These are phyloP conservation scores for Xenops minutus DNA, from an alignment of 2,797 vertebrate species.

Conservation along the genomic window DNA sequence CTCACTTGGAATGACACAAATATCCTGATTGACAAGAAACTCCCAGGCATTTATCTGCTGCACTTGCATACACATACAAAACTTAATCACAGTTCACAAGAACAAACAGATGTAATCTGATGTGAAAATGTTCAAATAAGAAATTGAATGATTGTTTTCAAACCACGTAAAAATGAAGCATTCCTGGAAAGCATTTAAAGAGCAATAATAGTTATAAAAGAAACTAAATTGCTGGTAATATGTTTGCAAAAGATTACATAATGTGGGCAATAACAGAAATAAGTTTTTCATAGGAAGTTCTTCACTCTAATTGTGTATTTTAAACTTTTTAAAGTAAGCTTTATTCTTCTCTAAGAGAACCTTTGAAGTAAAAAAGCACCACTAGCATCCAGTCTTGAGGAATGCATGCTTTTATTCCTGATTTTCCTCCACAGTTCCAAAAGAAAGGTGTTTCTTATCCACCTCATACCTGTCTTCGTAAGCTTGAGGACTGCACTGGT, in stretches of 20 bases:
- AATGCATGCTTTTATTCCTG: neutral
- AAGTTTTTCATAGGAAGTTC: neutral
- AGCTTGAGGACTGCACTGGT: slow-evolving; percentile 79
- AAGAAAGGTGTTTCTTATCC: neutral
- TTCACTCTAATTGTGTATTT: neutral
- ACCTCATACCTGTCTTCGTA: slow-evolving; percentile 89
- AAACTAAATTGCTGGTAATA: neutral
- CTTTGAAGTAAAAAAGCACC: neutral
- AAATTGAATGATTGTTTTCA: neutral
- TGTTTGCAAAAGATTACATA: neutral
- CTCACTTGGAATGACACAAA: neutral
- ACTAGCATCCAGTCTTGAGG: neutral
- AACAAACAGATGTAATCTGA: neutral
- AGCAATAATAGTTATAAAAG: neutral
- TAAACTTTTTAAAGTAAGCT: neutral
- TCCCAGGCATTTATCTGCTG: neutral
- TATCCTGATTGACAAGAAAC: neutral
- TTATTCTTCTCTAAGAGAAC: neutral
- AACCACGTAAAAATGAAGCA: neutral
- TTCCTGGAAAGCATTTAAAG: neutral
- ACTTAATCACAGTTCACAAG: neutral
- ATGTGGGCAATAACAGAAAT: neutral
- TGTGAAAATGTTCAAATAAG: neutral
- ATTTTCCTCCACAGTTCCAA: neutral
- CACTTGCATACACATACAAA: neutral